Evolutionary conservation across 2,797 vertebrate species (phyloP), one percentile per base, ranked within the genome.

Genomic region (Tiaroga cobitis): DNA sequence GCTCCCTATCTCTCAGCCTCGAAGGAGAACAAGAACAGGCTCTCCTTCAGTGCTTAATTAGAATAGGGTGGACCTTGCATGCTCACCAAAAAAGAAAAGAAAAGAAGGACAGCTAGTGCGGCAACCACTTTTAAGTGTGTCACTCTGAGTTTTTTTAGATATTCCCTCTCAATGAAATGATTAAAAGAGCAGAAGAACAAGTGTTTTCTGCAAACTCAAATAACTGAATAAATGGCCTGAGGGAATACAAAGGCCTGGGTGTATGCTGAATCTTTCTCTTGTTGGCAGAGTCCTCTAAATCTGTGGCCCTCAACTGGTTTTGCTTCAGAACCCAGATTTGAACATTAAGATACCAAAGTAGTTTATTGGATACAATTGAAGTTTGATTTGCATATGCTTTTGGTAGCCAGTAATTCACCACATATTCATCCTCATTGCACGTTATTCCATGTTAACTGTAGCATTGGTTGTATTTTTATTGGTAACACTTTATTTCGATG

Each of bases 81-180:
- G 29, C 72, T 68, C 68, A 80, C 63, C 21, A 43, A 49, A 65
- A 77, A 32, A 4, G 56, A 69, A 79, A 54, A 8, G 3, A 76
- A 18, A 63, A 29, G 83, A 85, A 85, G 74, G 37, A 86, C 51
- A 77, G 46, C 13, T 80, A 80, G 65, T 70, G 41, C 7, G 15
- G 24, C 11, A 19, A 16, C 72, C 72, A 75, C 41, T 41, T 70
- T 65, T 77, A 82, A 84, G 49, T 78, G 68, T 84, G 81, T 65
- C 82, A 87, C 26, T 86, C 29, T 49, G 77, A 65, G 77, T 84
- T 77, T 84, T 77, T 81, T 84, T 51, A 78, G 65, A 76, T 49
- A 51, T 70, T 49, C 49, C 32, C 10, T 34, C 79, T 46, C 10
- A 68, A 70, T 70, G 15, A 56, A 72, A 78, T 68, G 26, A 46